These are phyloP conservation scores for Drosophila tsacasi DNA, from an alignment of 1,140 invertebrate species.

Conservation along the genomic window DNA sequence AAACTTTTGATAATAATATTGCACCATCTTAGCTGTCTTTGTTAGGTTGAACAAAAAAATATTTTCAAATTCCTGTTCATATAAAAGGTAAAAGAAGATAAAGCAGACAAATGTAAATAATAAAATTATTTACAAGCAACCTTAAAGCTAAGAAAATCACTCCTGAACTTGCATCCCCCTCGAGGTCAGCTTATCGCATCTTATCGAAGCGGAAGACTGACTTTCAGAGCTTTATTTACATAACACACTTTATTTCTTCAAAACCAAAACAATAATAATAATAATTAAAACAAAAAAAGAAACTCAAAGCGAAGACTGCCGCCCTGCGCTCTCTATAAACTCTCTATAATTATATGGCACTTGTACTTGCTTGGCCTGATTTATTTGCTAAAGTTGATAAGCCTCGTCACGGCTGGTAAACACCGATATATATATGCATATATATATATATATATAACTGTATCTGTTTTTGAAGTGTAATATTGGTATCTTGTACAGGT, in stretches of 20 bases:
- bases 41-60: no score
- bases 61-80: background rate
- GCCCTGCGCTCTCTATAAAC: background rate
- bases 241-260: constrained; percentile 8
- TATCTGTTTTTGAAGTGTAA: constrained; percentile 1
- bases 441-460: background rate
- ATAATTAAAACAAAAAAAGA: background rate
- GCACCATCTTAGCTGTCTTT: no score
- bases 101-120: no score
- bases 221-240: constrained; percentile 12
- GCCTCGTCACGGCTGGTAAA: constrained; percentile 19
- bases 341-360: constrained; percentile 36
- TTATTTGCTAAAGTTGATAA: constrained; percentile 45
- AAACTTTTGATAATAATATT: no score
- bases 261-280: constrained; percentile 4
- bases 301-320: constrained; percentile 6
- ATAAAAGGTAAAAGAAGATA: no score
- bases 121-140: no score
- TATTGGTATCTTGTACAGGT: constrained; percentile 1
- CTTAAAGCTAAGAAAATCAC: background rate
- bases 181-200: constrained; percentile 5
- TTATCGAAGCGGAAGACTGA: constrained; percentile 15
- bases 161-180: constrained; percentile 18
- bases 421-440: constrained; percentile 14
- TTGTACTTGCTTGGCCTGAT: constrained; percentile 38